Percentiles rank a stretch among this genome's conserved stretches.
phyloP scores from a whole-genome alignment of 2,113 vertebrate species.

The Agapornis roseicollis region DNA sequence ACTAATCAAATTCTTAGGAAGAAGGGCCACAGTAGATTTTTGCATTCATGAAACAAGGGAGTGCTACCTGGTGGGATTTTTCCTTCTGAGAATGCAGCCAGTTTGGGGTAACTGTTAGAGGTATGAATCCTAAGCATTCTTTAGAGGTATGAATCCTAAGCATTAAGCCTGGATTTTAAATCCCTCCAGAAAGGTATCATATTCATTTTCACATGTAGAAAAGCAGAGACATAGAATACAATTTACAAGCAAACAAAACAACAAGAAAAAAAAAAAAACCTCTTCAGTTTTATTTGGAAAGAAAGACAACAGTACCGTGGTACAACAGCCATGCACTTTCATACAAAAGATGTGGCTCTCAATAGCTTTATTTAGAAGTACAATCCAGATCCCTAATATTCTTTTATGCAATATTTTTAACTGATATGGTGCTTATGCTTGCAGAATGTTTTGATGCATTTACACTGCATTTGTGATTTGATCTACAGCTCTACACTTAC shows the following conservation, averaged over 20 bases:
- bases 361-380: not conserved
- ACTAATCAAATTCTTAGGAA: not conserved
- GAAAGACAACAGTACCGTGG: not conserved
- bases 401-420: not conserved
- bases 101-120: not conserved
- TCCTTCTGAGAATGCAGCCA: not conserved
- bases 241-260: not conserved
- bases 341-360: not conserved
- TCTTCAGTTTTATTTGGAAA: not conserved
- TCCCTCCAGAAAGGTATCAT: not conserved
- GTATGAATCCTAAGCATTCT: not conserved
- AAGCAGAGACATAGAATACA: not conserved
- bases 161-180: not conserved
- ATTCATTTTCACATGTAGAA: not conserved
- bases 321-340: not conserved
- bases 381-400: not conserved
- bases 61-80: not conserved
- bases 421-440: slow-evolving; percentile 15
- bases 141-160: not conserved
- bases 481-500: not conserved
- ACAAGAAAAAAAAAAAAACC: no score
- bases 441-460: slow-evolving; percentile 38
- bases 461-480: slow-evolving; percentile 32
- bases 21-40: not conserved
- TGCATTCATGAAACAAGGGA: not conserved